Evolutionary conservation across 2,888 invertebrate species (phyloP), one percentile per base, ranked within the genome.

Genomic region (Eledone cirrhosa): DNA sequence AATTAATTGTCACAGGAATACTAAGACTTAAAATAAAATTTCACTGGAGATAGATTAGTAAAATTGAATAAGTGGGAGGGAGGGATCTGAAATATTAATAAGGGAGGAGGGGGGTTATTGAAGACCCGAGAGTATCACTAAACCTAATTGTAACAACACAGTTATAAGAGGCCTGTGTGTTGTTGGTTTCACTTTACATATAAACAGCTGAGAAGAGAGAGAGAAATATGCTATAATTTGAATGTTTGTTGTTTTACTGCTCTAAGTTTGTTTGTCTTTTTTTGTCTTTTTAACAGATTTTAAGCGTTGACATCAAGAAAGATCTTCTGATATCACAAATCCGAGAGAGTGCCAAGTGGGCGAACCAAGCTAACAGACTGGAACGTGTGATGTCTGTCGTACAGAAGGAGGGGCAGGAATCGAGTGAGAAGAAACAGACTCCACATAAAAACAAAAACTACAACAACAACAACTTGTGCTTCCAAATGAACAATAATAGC

Each of bases 271-370:
- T 16, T 27, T 4, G 19, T 14, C 2, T 33, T 72, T 22, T 7
- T 41, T 72, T 80, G 77, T 47, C 75, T 65, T 63, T 48, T 69
- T 81, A 80, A 22, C 83, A 88, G 88, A 87, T 88, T 41, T 82
- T 88, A n/a, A 85, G 87, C n/a, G 84, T 87, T 24, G 87, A 87
- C 80, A 84, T 88, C 29, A 87, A 87, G 80, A 88, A 87, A 78
- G 88, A 88, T 33, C 86, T 85, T 13, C 82, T 88, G 77, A 85
- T 88, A n/a, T 82, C 86, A 16, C 87, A 86, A 81, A 83, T 88
- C 22, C 80, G 88, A 48, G 86, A 88, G 77, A 86, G 86, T 19
- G 86, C 86, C 29, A 87, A 86, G 82, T 87, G 86, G 69, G 82
- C 85, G 13, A 86, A 86, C 80, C 86, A 86, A 78, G 88, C 87